Base-by-base conservation (phyloP, 2,888 invertebrate genomes). In the Agrochola lychnidis region DNA sequence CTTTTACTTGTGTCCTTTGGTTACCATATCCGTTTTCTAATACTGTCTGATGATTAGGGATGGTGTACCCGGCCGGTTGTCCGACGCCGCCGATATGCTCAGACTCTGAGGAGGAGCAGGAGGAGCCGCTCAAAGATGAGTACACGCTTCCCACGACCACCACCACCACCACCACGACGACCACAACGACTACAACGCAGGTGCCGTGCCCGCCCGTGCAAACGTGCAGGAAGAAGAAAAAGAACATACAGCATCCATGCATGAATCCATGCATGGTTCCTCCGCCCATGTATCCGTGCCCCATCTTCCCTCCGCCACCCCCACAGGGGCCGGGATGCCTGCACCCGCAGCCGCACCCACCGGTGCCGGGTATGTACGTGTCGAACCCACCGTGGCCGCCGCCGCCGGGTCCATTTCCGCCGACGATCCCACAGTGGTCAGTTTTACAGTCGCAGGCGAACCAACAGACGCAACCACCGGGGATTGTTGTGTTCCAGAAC, bases 21-120 rank as follows among this genome's bases (percentile, higher is more conserved):
- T 61, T 53, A 40, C 36, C 36, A 48, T 51, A 82, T 68, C 19
- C 14, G 25, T 57, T 56, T 67, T 64, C 36, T 64, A 63, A 78
- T 64, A 36, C 22, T 77, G 14, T 68, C 63, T 78, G 40, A 79
- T 80, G 25, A 79, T 62, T 71, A 80, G 80, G 57, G 25, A 66
- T 75, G 19, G 0, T 12, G 61, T 79, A 57, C 68, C 81, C 88
- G 22, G 0, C 10, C 6, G 76, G 89, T 19, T 94, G 94, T 62
- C 92, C 91, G 0, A 86, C 88, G 10, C 91, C 92, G 10, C 91
- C 91, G 4, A 74, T 84, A 4, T 93, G 93, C 79, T 87, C 88
- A 7, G 89, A 89, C 22, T 68, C 86, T 3, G 90, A 91, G 42
- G 86, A 87, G 5, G 70, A 74, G 0, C 5, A 42, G 1, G 74